Conservation (phyloP, 2,888 invertebrate genomes). For the Drosophila neonasuta region DNA sequence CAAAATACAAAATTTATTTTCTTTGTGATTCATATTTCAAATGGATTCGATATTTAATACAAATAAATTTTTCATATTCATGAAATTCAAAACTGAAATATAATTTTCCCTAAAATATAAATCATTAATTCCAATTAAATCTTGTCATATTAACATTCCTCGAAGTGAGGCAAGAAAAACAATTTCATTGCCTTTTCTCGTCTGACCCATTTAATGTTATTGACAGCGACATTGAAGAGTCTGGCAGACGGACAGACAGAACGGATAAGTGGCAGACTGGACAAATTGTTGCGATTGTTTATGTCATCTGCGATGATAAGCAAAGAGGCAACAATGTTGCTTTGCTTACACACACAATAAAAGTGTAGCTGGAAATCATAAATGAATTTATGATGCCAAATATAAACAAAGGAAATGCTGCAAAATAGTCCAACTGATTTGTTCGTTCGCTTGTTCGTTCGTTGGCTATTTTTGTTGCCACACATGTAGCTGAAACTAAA, state of each 20-base stretch:
- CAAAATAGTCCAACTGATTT: slow-evolving; percentile 1
- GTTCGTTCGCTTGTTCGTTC: slow-evolving; percentile 1
- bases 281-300: slow-evolving; percentile 12
- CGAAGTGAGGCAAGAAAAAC: slow-evolving; percentile 5
- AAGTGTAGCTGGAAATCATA: not conserved
- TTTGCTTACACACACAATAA: slow-evolving; percentile 13
- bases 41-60: not conserved
- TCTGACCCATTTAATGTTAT: slow-evolving; percentile 54
- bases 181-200: slow-evolving; percentile 39
- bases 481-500: slow-evolving; percentile 36
- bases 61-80: not conserved
- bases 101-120: not conserved
- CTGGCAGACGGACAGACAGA: slow-evolving; percentile 6
- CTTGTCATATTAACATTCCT: slow-evolving; percentile 7
- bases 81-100: not conserved
- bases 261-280: slow-evolving; percentile 34
- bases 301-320: slow-evolving; percentile 45
- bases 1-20: not conserved
- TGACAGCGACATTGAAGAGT: slow-evolving; percentile 55
- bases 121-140: not conserved
- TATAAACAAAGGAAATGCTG: slow-evolving; percentile 41
- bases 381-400: slow-evolving; percentile 21
- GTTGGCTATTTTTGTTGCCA: slow-evolving; percentile 23
- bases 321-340: slow-evolving; percentile 47
- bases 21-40: not conserved